Evolutionary conservation across 2,113 vertebrate species (phyloP), one percentile per base, ranked within the genome.

Genomic region (Hippoglossus stenolepis): DNA sequence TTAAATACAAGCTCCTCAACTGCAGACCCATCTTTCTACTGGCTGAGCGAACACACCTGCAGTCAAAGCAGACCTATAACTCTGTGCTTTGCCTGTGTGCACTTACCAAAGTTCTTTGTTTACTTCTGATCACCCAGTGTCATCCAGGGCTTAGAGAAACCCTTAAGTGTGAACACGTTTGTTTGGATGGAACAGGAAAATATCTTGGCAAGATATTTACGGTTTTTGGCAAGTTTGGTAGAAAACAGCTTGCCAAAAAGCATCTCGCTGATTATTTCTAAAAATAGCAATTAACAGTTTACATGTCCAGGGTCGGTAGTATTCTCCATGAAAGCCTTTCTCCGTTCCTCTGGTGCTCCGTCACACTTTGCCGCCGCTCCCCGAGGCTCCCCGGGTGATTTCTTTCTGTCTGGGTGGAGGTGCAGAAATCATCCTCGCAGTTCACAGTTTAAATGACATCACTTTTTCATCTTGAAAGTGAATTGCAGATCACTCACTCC

Each of bases 21-120:
- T 79, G 82, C 85, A 75, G 84, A 86, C 80, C 86, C 74, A 82
- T 87, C 80, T 77, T 79, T 79, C 82, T 74, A 75, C 77, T 84
- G 65, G 56, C 65, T 58, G 65, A 83, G 80, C 20, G 18, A 83
- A 35, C 59, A 38, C 63, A 84, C 62, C 56, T 83, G 67, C 58
- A 12, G 80, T 84, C 64, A 66, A 63, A 70, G 65, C 71, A 58
- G 67, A 14, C 28, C 24, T 17, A n/a, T 54, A 31, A 72, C 80
- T 86, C 83, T 67, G 79, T 57, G 26, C 75, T 69, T 20, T 38
- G 35, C 35, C 35, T 35, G 35, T 61, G 58, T 57, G 62, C 31
- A 58, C 54, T 23, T 56, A 60, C 38, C 56, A 3, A 28, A 49
- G 40, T 49, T 49, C 4, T 17, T 17, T 18, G 15, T 17, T 17